These are phyloP conservation scores for Cantharis flavilabris DNA, from an alignment of 2,888 invertebrate genomes.

Conservation along the genomic window DNA sequence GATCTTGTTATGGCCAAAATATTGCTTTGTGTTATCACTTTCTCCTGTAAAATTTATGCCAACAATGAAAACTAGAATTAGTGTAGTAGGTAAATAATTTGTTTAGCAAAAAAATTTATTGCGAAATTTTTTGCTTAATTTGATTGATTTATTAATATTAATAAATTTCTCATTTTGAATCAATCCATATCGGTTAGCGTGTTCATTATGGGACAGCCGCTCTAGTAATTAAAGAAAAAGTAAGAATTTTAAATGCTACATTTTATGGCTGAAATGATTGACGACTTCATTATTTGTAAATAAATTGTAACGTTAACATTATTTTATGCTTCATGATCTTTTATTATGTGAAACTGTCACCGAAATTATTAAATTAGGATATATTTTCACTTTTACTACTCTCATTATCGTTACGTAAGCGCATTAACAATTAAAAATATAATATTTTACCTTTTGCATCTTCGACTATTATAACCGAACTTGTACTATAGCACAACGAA, in stretches of 20 bases:
- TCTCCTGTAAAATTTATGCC: not conserved
- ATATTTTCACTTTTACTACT: not conserved
- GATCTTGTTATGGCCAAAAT: not conserved
- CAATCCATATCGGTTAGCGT: not conserved
- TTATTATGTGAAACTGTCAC: not conserved
- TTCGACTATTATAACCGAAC: constrained; percentile 48
- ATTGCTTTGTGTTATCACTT: not conserved
- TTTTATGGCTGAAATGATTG: too few species aligned
- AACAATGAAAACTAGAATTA: not conserved
- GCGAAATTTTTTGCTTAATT: not conserved
- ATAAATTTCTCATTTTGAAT: not conserved
- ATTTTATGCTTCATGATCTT: not conserved
- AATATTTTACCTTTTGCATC: constrained; percentile 47
- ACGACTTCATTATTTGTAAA: too few species aligned
- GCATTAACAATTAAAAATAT: not conserved
- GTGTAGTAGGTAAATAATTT: not conserved
- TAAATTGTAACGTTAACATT: too few species aligned
- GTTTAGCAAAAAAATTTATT: not conserved
- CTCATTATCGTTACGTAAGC: not conserved
- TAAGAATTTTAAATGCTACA: not conserved
- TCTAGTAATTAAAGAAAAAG: not conserved
- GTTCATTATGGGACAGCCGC: too few species aligned
- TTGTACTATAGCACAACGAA: constrained; percentile 24
- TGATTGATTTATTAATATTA: not conserved
- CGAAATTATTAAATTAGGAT: not conserved